Evolutionary conservation across 2,888 invertebrate genomes (phyloP).

Genomic region (Sclerodermus sp.): DNA sequence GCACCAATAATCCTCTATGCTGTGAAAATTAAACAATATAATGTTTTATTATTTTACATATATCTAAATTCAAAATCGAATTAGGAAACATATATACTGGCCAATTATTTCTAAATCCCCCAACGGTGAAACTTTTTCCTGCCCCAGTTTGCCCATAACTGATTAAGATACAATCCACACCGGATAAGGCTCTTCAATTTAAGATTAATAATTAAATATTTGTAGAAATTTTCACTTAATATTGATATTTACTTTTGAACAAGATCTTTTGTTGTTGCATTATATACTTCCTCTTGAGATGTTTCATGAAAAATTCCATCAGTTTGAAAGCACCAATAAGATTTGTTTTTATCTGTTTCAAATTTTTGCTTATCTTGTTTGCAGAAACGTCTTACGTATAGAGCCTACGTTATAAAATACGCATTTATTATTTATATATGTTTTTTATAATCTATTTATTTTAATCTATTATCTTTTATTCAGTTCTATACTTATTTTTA

Average conservation of each 20-base stretch:
- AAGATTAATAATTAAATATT: no score
- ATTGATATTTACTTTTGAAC: slow-evolving; percentile 46
- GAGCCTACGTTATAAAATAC: no score
- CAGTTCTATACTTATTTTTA: neutral
- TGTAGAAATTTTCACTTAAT: no score
- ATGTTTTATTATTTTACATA: neutral
- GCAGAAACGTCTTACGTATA: slow-evolving; percentile 52
- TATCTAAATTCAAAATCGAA: neutral
- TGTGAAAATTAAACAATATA: slow-evolving; percentile 34
- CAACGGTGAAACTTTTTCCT: slow-evolving; percentile 40
- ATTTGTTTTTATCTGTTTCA: slow-evolving; percentile 29
- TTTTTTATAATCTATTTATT: no score
- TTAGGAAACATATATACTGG: slow-evolving; percentile 20
- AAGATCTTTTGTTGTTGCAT: slow-evolving; percentile 41
- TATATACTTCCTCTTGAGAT: slow-evolving; percentile 51
- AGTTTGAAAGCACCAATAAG: slow-evolving; percentile 54
- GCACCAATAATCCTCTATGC: slow-evolving; percentile 57
- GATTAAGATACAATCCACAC: slow-evolving; percentile 48
- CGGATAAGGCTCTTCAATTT: slow-evolving; percentile 45
- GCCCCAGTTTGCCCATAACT: slow-evolving; percentile 57
- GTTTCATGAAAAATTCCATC: slow-evolving; percentile 54
- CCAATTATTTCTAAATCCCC: slow-evolving; percentile 32
- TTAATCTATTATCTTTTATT: no score
- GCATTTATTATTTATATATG: no score
- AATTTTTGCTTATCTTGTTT: slow-evolving; percentile 25